A percentile compares a stretch with the other conserved stretches of the same genome.
Conservation (phyloP, 30 jellyfish, hydroid and myxozoan genomes). For the Clytia hemisphaerica region DNA sequence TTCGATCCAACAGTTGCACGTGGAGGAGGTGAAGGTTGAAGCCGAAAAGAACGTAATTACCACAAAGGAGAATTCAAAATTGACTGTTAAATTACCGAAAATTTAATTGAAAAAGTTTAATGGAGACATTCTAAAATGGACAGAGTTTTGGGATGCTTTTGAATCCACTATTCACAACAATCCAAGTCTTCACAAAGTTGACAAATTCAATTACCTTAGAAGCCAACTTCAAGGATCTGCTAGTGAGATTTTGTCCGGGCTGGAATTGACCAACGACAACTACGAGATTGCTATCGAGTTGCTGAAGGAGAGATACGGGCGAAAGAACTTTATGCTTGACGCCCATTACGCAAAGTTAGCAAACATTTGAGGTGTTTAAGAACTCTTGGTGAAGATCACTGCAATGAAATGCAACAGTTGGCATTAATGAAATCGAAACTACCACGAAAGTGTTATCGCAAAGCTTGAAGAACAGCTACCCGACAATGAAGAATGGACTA, state of each 20-base stretch:
- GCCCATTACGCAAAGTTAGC: conserved; percentile 28
- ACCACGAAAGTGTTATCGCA: conserved; percentile 10
- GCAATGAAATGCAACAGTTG: not conserved
- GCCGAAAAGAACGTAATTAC: not conserved
- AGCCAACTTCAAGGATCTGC: conserved; percentile 8
- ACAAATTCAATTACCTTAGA: conserved; percentile 26
- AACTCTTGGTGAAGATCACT: not conserved
- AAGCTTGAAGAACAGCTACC: not conserved
- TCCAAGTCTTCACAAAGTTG: conserved; percentile 12
- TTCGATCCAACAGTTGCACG: not conserved
- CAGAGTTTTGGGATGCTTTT: conserved; percentile 31
- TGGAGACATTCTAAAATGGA: conserved; percentile 8
- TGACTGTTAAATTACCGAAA: conserved; percentile 20
- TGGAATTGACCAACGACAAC: conserved; percentile 29
- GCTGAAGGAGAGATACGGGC: conserved; percentile 37
- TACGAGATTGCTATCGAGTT: conserved; percentile 21
- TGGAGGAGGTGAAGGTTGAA: not conserved
- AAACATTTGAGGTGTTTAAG: conserved; percentile 1
- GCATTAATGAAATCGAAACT: not conserved
- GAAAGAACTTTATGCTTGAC: conserved; percentile 7
- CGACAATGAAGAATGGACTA: conserved; percentile 14
- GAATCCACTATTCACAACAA: conserved; percentile 41
- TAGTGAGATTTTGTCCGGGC: conserved; percentile 28
- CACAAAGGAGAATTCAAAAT: not conserved
- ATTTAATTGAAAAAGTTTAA: not conserved